Base-by-base conservation (phyloP, 1,140 invertebrate species). In the Centruroides vittatus region DNA sequence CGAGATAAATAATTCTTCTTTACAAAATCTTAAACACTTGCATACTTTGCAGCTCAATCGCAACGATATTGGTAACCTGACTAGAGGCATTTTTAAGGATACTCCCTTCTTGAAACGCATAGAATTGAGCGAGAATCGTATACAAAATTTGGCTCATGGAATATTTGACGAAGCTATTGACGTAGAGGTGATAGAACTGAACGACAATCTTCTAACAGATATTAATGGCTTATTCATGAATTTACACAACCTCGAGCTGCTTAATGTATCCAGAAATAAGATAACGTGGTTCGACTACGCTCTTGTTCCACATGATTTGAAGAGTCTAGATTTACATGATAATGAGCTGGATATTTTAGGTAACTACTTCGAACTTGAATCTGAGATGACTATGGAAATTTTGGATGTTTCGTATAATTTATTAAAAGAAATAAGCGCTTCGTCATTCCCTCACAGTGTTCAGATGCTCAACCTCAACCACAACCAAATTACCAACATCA, bases 201-300 rank as follows among this genome's bases (percentile, higher is more conserved):
- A 93, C 73, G 84, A 84, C 35, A 95, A 95, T 74, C 79, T 82
- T 62, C 74, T 94, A 13, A 83, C 81, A 12, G 86, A 92, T 69
- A 88, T 94, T 57, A 86, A 85, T 71, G 86, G 86, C 6, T 76
- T 91, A 34, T 93, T 94, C 71, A 82, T 82, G 63, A 85, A 89
- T 67, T 82, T 92, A 69, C 81, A 84, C 1, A 84, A 82, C 65
- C 76, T 95, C 49, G 75, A 88, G 64, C 91, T 87, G 86, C 75
- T 95, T 13, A 95, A 94, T 75, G 84, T 93, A 61, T 92, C 88
- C 35, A 86, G 89, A 75, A 95, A 95, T 77, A 83, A 85, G 69
- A 77, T 95, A 66, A 81, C 87, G 68, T 85, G 86, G 82, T 94
- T 95, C 76, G 90, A 94, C 75, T 94, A 93, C 73, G 81, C 85